phyloP scores from a whole-genome alignment of 2,888 invertebrate genomes.

The Trissolcus brochymenae region DNA sequence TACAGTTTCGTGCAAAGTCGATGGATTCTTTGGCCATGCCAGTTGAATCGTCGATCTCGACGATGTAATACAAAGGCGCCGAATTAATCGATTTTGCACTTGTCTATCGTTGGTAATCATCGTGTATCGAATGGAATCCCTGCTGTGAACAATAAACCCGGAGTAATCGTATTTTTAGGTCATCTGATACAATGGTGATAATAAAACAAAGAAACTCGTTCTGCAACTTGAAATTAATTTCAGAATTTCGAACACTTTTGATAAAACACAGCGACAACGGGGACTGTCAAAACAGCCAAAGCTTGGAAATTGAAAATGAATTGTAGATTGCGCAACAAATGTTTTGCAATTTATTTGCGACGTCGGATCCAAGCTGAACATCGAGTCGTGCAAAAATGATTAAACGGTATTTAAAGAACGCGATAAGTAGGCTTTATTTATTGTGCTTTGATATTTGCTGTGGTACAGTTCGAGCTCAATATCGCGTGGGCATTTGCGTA shows the following conservation, averaged over 20 bases:
- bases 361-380: slow-evolving; percentile 1
- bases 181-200: slow-evolving; percentile 17
- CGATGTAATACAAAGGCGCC: slow-evolving; percentile 29
- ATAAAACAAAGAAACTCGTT: slow-evolving; percentile 33
- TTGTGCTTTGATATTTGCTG: slow-evolving; percentile 5
- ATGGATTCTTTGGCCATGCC: not conserved
- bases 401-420: slow-evolving; percentile 10
- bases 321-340: not conserved
- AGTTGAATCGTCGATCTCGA: slow-evolving; percentile 5
- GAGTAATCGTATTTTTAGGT: slow-evolving; percentile 26
- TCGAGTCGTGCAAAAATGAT: slow-evolving; percentile 11
- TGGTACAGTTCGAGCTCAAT: slow-evolving; percentile 10
- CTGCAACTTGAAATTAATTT: slow-evolving; percentile 4
- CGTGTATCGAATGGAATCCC: slow-evolving; percentile 35
- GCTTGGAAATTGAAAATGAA: not conserved
- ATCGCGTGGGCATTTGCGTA: slow-evolving; percentile 25
- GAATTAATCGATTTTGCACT: slow-evolving; percentile 50
- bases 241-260: slow-evolving; percentile 2
- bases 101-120: slow-evolving; percentile 39
- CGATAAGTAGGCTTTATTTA: slow-evolving; percentile 10
- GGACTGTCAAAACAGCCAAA: not conserved
- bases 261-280: not conserved
- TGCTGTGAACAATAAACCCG: slow-evolving; percentile 43
- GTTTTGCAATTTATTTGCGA: not conserved
- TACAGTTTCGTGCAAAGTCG: slow-evolving; percentile 4